Conservation (phyloP, 2,888 invertebrate genomes). For the Neria commutata region DNA sequence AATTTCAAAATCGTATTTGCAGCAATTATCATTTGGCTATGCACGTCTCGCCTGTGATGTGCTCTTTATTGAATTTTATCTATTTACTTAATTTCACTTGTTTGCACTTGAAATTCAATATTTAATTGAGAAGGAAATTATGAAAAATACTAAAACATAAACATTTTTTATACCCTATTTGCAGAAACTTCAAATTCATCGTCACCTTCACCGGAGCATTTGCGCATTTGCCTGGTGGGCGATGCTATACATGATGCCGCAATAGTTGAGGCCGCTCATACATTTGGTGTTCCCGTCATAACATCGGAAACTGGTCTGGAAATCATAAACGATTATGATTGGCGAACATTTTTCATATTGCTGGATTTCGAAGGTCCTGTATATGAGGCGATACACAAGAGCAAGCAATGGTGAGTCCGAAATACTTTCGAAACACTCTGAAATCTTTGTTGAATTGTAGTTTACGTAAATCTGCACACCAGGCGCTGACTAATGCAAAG, state of each 20-base stretch:
- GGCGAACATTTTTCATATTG: constrained; percentile 73
- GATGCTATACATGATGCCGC: constrained; percentile 64
- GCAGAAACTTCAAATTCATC: constrained; percentile 57
- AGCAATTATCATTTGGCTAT: too few relatives aligned
- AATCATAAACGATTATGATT: constrained; percentile 65
- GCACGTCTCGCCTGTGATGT: neutral
- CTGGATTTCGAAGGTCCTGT: constrained; percentile 72
- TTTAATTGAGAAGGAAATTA: neutral
- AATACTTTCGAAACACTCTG: neutral
- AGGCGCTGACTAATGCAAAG: too few relatives aligned
- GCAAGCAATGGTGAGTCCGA: constrained; percentile 66
- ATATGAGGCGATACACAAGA: constrained; percentile 69
- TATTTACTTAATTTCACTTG: constrained; percentile 25
- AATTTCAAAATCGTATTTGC: too few relatives aligned
- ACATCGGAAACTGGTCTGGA: constrained; percentile 69
- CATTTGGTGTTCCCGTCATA: constrained; percentile 69
- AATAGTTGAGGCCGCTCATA: constrained; percentile 67
- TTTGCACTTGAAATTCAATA: constrained; percentile 15
- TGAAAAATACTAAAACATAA: neutral
- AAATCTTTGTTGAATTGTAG: too few relatives aligned
- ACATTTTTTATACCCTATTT: constrained; percentile 2
- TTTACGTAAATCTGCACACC: too few relatives aligned
- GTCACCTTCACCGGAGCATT: constrained; percentile 61
- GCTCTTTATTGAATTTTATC: neutral
- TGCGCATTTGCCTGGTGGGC: constrained; percentile 72